Evolutionary conservation across 2,797 vertebrate species (phyloP).

Genomic region (Limosa lapponica): DNA sequence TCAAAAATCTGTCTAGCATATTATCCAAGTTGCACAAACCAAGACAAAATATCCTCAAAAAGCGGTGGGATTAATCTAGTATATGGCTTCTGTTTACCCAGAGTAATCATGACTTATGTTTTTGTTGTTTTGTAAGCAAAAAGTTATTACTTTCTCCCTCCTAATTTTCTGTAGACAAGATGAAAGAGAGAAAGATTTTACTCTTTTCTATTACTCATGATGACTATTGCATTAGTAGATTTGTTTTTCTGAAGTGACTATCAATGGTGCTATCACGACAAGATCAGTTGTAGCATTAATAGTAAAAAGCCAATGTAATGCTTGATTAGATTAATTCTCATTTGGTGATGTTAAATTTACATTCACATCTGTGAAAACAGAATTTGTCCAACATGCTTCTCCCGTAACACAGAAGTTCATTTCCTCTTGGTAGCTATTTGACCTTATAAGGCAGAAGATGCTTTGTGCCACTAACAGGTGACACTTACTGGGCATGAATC

Average conservation of each 20-base stretch:
- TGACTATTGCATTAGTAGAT: not conserved
- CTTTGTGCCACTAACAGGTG: not conserved
- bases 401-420: constrained; percentile 12
- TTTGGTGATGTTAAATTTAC: not conserved
- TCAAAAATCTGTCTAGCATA: not conserved
- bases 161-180: constrained; percentile 28
- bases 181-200: constrained; percentile 63
- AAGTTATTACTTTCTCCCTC: not conserved
- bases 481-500: not conserved
- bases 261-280: rapidly evolving
- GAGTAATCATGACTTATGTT: not conserved
- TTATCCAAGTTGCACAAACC: not conserved
- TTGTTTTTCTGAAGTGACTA: not conserved
- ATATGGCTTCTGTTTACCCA: not conserved
- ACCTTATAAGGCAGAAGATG: constrained; percentile 2
- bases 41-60: not conserved
- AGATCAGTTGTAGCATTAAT: not conserved
- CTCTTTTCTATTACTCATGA: constrained; percentile 12
- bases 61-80: not conserved
- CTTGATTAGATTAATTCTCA: not conserved
- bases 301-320: not conserved
- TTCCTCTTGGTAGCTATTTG: constrained; percentile 41
- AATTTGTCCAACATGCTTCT: not conserved
- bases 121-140: not conserved
- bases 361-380: not conserved